Percentiles rank a stretch among this genome's conserved stretches.
These are phyloP conservation scores for Epirrita christyi DNA, from an alignment of 2,888 invertebrate genomes.

Conservation along the genomic window DNA sequence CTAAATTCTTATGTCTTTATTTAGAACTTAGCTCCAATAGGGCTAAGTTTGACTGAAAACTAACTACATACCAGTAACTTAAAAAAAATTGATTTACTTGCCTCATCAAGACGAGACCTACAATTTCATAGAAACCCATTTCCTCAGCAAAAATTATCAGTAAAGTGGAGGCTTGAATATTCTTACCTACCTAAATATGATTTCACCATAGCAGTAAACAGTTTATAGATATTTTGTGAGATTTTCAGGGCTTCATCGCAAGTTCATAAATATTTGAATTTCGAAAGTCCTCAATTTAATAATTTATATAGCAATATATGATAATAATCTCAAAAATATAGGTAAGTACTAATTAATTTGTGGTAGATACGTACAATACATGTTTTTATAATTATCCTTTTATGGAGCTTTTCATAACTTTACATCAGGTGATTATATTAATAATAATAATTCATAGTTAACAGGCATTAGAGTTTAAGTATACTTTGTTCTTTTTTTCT, in stretches of 20 bases:
- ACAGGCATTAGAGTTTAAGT: neutral
- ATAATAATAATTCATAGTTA: neutral
- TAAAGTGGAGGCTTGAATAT: neutral
- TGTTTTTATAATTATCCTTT: slow-evolving; percentile 15
- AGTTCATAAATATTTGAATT: no score
- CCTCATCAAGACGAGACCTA: neutral
- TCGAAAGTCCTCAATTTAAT: no score
- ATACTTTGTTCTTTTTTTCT: neutral
- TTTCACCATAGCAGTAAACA: no score
- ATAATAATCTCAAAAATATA: no score
- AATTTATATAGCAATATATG: no score
- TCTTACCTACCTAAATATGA: no score
- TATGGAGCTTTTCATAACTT: slow-evolving; percentile 18
- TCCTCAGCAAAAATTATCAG: neutral
- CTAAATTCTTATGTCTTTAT: slow-evolving; percentile 3
- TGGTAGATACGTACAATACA: neutral
- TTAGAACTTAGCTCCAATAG: neutral
- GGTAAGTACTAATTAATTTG: neutral
- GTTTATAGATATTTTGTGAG: no score
- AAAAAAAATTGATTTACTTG: no score
- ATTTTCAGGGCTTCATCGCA: no score
- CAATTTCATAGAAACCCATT: no score
- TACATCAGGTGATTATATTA: neutral
- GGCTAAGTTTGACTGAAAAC: neutral
- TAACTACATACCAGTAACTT: neutral